Evolutionary conservation across 1,140 invertebrate species (phyloP), one percentile per base, ranked within the genome.

Genomic region (Tachypleus tridentatus): DNA sequence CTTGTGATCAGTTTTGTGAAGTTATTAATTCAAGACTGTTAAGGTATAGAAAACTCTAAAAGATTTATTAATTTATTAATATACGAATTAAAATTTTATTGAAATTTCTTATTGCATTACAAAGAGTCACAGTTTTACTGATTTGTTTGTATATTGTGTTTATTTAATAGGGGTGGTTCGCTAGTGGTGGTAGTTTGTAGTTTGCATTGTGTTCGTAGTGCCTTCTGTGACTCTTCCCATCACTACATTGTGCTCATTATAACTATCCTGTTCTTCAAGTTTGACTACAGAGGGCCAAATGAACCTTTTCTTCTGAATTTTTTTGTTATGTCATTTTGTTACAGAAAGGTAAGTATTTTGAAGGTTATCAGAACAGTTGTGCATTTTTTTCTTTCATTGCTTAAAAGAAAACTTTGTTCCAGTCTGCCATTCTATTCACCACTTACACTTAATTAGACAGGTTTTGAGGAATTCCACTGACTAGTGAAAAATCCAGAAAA

Each of bases 161-260:
- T 71, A 67, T 66, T 73, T 72, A 77, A 69, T 73, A 81, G 80
- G 72, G 73, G 86, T 65, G 93, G 89, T 29, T 85, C 91, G 6
- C 80, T 97, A 4, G 82, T 98, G 6, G 82, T 97, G 47, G 87
- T 92, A 51, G 77, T 97, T 3, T 92, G 89, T 74, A 87, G 89
- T 49, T 76, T 98, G 52, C 97, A 98, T 78, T 87, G 89, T 73
- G 80, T 98, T 29, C 82, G 96, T 57, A 87, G 87, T 70, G 84
- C 89, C 0, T 98, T 97, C 75, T 93, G 92, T 5, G 90, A 98
- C 76, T 86, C 94, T 4, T 88, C 91, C 52, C 87, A 84, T 11
- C 91, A 98, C 73, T 97, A 96, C 76, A 79, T 97, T 61, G 90
- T 97, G 56, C 79, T 98, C 29, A 82, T 89, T n/a, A 96, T 98